Percentiles rank a stretch among this genome's conserved stretches.
Evolutionary conservation across 2,113 vertebrate species (phyloP).

Genomic region (Erpornis zantholeuca): DNA sequence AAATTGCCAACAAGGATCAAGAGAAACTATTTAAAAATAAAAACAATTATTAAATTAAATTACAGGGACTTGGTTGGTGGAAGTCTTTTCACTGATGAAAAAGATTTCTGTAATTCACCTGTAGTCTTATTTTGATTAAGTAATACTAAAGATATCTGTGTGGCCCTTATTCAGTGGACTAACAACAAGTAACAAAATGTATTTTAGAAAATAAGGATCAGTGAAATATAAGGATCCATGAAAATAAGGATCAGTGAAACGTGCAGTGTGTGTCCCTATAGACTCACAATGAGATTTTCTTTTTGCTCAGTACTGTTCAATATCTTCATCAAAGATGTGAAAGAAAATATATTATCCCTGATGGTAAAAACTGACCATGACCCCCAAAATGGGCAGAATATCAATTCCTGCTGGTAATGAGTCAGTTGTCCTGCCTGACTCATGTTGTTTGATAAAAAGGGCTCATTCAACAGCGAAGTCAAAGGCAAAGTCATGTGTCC

Average conservation of each 20-base stretch:
- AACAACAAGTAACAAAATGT: neutral
- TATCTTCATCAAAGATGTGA: neutral
- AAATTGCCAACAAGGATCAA: neutral
- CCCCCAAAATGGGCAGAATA: neutral
- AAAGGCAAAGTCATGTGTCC: slow-evolving; percentile 35
- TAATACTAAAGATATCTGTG: neutral
- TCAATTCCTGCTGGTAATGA: neutral
- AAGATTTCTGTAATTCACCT: neutral
- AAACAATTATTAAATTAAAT: neutral
- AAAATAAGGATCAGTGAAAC: neutral
- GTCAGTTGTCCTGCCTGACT: neutral
- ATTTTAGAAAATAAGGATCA: neutral
- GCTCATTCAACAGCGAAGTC: neutral
- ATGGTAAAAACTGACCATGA: neutral
- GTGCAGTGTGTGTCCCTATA: neutral
- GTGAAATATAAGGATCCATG: neutral
- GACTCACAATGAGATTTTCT: neutral
- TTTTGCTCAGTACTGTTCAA: neutral
- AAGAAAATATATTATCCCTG: neutral
- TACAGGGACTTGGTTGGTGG: neutral
- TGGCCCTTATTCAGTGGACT: neutral
- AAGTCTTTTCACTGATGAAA: neutral
- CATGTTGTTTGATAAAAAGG: neutral
- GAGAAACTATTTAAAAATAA: neutral
- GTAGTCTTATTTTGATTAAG: neutral